Percentiles rank a stretch among this genome's conserved stretches.
Conservation (phyloP, 2,113 vertebrate genomes). For the Anoplopoma fimbria region DNA sequence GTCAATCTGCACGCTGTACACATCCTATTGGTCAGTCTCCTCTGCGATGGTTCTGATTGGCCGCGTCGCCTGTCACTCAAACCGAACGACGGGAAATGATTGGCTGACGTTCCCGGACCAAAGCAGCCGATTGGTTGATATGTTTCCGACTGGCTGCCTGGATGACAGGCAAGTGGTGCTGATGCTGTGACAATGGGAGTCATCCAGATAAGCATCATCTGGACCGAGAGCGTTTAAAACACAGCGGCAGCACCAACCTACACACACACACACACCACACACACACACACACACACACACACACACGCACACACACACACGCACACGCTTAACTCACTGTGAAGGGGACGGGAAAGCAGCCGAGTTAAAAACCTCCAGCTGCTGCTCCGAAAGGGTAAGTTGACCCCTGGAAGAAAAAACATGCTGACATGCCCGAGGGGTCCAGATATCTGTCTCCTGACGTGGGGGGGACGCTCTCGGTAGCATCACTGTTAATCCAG, state of each 20-base stretch:
- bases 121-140: slow-evolving; percentile 57
- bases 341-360: slow-evolving; percentile 19
- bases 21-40: slow-evolving; percentile 70
- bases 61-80: not conserved
- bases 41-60: slow-evolving; percentile 36
- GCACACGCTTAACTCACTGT: not conserved
- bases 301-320: not conserved
- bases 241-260: slow-evolving; percentile 15
- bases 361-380: slow-evolving; percentile 25
- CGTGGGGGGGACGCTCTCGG: slow-evolving; percentile 17
- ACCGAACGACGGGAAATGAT: not conserved
- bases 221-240: slow-evolving; percentile 49
- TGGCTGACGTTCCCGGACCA: slow-evolving; percentile 26
- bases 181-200: slow-evolving; percentile 80
- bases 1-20: slow-evolving; percentile 59
- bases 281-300: not conserved
- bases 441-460: slow-evolving; percentile 7
- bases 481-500: not conserved
- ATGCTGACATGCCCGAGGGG: slow-evolving; percentile 22
- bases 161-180: slow-evolving; percentile 66
- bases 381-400: slow-evolving; percentile 62
- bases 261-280: not conserved
- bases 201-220: slow-evolving; percentile 73
- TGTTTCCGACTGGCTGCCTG: slow-evolving; percentile 33
- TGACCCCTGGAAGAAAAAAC: slow-evolving; percentile 12